Conservation (phyloP, 1,140 invertebrate genomes). For the Saccostrea cuccullata region DNA sequence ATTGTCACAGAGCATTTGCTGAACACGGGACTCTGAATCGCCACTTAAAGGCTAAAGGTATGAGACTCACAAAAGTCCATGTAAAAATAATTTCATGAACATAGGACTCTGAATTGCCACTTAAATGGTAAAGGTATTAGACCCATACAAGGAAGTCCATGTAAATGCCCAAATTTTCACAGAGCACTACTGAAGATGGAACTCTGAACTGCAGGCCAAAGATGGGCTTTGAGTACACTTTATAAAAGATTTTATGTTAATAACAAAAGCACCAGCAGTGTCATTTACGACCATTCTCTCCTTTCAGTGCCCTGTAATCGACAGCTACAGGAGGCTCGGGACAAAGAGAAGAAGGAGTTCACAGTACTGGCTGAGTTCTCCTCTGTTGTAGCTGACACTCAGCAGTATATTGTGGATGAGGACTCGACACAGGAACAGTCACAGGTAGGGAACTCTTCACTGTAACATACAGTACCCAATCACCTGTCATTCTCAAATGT, state of each 20-base stretch:
- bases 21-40: constrained; percentile 95
- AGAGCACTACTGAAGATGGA: no score
- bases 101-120: no score
- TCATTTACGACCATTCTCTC: not conserved
- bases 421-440: constrained; percentile 5
- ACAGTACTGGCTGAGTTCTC: constrained; percentile 77
- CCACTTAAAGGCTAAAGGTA: constrained; percentile 87
- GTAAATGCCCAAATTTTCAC: no score
- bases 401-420: constrained; percentile 72
- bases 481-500: no score
- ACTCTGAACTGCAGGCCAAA: no score
- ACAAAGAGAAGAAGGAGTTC: constrained; percentile 45
- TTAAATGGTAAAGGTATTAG: no score
- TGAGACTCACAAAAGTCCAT: not conserved
- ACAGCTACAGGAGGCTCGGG: constrained; percentile 33
- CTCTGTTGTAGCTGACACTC: constrained; percentile 76
- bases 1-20: constrained; percentile 93
- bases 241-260: no score
- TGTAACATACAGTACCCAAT: no score
- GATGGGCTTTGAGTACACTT: no score
- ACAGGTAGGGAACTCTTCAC: constrained; percentile 48
- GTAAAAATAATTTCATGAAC: no score
- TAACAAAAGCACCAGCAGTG: not conserved
- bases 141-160: no score
- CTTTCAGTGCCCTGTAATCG: constrained; percentile 62